phyloP scores from a whole-genome alignment of 2,797 vertebrate genomes.

The Neopelma chrysocephalum region DNA sequence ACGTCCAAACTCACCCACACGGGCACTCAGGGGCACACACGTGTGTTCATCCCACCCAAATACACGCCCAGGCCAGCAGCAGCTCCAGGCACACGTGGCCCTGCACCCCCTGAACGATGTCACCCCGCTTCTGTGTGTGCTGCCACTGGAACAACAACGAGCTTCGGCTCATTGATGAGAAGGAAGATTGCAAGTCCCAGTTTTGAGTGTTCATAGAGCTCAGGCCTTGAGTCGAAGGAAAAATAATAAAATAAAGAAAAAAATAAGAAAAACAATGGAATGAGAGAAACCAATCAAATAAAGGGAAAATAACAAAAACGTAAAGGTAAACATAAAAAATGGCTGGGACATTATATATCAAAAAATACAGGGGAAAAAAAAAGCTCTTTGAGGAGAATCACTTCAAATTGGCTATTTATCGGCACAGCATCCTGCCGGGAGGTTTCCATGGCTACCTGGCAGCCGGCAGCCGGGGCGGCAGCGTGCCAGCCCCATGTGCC shows the following conservation, averaged over 20 bases:
- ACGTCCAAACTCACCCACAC: not conserved
- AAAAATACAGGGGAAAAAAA: not conserved
- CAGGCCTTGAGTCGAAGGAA: not conserved
- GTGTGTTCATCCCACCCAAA: not conserved
- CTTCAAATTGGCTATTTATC: constrained; percentile 33
- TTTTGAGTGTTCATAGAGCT: not conserved
- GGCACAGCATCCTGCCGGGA: constrained; percentile 35
- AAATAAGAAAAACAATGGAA: not conserved
- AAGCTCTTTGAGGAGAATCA: not conserved
- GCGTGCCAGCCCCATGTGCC: not conserved
- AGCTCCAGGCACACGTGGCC: not conserved
- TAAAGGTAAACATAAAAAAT: not conserved
- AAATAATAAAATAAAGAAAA: not conserved
- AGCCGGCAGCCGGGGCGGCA: not conserved
- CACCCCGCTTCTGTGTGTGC: not conserved
- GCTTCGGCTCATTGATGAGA: not conserved
- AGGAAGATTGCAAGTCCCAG: not conserved
- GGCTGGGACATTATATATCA: not conserved
- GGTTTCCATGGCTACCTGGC: constrained; percentile 72
- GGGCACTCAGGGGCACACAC: rapidly evolving
- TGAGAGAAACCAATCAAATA: not conserved
- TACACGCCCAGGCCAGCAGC: rapidly evolving
- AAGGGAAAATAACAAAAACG: not conserved
- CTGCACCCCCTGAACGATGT: rapidly evolving
- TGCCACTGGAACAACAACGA: not conserved